phyloP scores from a whole-genome alignment of 2,113 vertebrate species.

The Acinonyx jubatus region DNA sequence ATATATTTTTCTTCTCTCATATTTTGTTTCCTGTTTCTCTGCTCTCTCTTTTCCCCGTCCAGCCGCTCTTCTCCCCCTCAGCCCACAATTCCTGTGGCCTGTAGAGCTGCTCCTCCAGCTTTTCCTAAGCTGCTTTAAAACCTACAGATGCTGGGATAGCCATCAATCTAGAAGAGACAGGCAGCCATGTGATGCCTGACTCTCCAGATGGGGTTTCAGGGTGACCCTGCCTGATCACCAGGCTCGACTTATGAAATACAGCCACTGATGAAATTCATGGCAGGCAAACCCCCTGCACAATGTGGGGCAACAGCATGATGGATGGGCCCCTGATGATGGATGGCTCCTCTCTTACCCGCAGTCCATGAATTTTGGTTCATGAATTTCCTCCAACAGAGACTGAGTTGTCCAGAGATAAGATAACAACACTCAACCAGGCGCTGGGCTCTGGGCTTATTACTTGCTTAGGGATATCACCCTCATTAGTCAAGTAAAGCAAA shows the following conservation, averaged over 20 bases:
- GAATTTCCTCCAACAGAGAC: background rate
- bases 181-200: background rate
- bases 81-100: background rate
- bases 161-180: background rate
- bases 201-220: slow-evolving; percentile 50
- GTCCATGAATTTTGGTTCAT: background rate
- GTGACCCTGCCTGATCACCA: slow-evolving; percentile 53
- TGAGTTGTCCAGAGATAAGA: slow-evolving; percentile 20
- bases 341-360: background rate
- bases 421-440: background rate
- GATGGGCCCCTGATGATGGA: background rate
- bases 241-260: slow-evolving; percentile 43
- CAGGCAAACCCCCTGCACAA: background rate
- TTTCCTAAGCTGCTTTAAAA: slow-evolving; percentile 46
- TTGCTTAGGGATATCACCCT: background rate
- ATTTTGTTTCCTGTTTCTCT: background rate
- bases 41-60: background rate
- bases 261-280: slow-evolving; percentile 44
- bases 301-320: background rate
- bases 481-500: slow-evolving; percentile 36
- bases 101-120: background rate
- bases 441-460: background rate
- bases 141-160: background rate
- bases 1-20: background rate
- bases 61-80: background rate